Evolutionary conservation across 2,888 invertebrate species (phyloP), one percentile per base, ranked within the genome.

Genomic region (Beris chalybata): DNA sequence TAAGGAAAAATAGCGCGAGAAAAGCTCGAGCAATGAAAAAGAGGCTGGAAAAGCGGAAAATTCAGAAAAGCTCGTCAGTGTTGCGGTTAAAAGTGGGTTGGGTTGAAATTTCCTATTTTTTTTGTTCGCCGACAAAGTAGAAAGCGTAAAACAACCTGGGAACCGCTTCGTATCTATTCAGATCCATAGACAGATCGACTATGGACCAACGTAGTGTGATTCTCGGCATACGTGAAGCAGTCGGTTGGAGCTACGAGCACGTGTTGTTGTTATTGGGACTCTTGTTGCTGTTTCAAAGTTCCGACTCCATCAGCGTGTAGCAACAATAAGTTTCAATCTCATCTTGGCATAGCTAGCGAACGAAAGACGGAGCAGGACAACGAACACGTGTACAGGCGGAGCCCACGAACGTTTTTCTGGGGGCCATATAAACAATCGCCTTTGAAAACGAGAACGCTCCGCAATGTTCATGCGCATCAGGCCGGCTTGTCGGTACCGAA

Each of bases 321-420:
- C 38, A 38, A 38, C 38, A 38, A 38, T 38, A 38, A 38, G 5
- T 38, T 9, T 5, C 38, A 38, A 38, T 38, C 22, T 32, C 9
- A 32, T 61, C 52, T 30, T 13, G 29, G n/a, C 15, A 15, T 50
- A 22, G 64, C 22, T 30, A 29, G 5, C 44, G 29, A 11, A 15
- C 45, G 29, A 31, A 45, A 45, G 64, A 22, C 53, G 54, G 45
- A 43, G 54, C 54, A n/a, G 43, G 65, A 69, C 56, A 53, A 65
- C 65, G 63, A 70, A 65, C 70, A 70, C 70, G 70, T 70, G 70
- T 56, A 66, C 70, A 58, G 70, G 70, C 70, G 70, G 70, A 70
- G 70, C 57, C 65, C 57, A 56, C 54, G 48, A 59, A 52, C 45
- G 22, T 32, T 53, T 13, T 48, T 6, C 12, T 12, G 13, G 5